phyloP scores from a whole-genome alignment of 2,797 vertebrate genomes.

The Bradypodion ventrale region DNA sequence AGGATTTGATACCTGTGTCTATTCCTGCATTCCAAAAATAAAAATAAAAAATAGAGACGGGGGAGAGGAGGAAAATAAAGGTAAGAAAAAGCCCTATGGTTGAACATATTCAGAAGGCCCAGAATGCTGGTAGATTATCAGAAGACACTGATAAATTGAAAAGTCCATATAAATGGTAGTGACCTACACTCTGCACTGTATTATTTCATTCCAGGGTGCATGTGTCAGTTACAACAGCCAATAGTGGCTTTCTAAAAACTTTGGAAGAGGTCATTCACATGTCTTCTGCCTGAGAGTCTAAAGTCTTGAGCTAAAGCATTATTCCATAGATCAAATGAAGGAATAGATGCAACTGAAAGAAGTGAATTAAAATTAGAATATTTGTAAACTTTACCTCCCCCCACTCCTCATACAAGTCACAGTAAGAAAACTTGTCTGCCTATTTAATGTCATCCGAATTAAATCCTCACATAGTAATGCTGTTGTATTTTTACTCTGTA shows the following conservation, averaged over 20 bases:
- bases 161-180: too few relatives aligned
- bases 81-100: too few relatives aligned
- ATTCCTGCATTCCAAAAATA: not conserved
- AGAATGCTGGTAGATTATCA: too few relatives aligned
- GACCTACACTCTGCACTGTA: not conserved
- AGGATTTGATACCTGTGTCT: too few relatives aligned
- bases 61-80: not conserved
- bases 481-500: not conserved
- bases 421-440: constrained; percentile 15
- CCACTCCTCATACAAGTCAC: not conserved
- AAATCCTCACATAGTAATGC: constrained; percentile 11
- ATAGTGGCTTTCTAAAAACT: not conserved
- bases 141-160: too few relatives aligned
- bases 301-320: not conserved
- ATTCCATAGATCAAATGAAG: not conserved
- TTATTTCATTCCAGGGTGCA: not conserved
- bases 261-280: not conserved
- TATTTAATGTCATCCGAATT: constrained; percentile 33
- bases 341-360: constrained; percentile 7
- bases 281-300: not conserved
- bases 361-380: constrained; percentile 21
- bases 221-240: too few relatives aligned
- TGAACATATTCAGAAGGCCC: too few relatives aligned
- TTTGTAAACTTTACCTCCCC: too few relatives aligned
- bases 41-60: rapidly evolving